Percentiles rank a stretch among this genome's conserved stretches.
phyloP scores from a whole-genome alignment of 2,888 invertebrate genomes.

The Drosophila demipolita region DNA sequence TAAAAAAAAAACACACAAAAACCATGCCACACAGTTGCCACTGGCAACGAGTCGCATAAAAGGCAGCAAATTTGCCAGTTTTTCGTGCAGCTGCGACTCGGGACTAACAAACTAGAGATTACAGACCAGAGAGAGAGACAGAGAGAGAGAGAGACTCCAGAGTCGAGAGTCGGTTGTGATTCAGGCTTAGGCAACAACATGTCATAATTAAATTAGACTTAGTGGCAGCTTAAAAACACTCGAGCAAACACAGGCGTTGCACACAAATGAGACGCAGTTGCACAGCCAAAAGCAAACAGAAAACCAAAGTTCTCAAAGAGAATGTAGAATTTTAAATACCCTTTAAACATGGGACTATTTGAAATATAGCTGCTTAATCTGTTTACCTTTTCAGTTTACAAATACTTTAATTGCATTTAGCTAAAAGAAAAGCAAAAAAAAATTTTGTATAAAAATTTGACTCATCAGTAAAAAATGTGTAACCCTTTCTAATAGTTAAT shows the following conservation, averaged over 20 bases:
- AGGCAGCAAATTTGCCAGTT: conserved; percentile 45
- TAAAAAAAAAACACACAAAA: conserved; percentile 14
- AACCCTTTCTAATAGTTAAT: not conserved
- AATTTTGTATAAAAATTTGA: not conserved
- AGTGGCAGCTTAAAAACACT: conserved; percentile 75
- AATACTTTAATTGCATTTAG: not conserved
- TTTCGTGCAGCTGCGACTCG: conserved; percentile 26
- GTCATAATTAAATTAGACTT: conserved; percentile 81
- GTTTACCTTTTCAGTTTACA: not conserved
- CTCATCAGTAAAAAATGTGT: not conserved
- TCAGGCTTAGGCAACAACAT: conserved; percentile 67
- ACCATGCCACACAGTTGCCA: conserved; percentile 60
- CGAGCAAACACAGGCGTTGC: conserved; percentile 59
- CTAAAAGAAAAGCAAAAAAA: not conserved
- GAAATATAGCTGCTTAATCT: not conserved
- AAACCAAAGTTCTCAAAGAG: too few species aligned
- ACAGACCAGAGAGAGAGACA: not conserved
- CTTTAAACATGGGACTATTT: not conserved
- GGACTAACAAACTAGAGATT: conserved; percentile 5
- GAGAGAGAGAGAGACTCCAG: not conserved
- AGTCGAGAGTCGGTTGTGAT: conserved; percentile 1
- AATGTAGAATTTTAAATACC: conserved; percentile 4
- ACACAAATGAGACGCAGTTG: conserved; percentile 17
- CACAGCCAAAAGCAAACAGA: conserved; percentile 20
- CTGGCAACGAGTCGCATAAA: conserved; percentile 53